These are phyloP conservation scores for Equus quagga DNA, from an alignment of 2,113 vertebrate species.

Conservation along the genomic window DNA sequence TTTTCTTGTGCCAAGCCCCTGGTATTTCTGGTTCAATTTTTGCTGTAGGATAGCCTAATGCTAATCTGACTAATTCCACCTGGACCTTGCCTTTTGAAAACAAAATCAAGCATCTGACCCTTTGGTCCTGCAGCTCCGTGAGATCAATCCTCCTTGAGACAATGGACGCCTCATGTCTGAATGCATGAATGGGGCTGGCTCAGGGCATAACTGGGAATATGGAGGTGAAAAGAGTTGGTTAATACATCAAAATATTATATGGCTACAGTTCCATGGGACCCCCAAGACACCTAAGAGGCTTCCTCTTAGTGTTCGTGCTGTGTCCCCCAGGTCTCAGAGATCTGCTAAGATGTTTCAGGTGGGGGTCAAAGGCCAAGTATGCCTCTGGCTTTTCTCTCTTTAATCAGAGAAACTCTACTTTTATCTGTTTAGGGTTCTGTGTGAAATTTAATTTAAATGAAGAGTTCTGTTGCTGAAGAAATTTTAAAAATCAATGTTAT, in stretches of 20 bases:
- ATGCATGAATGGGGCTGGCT: background rate
- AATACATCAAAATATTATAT: background rate
- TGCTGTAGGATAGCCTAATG: background rate
- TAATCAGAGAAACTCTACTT: background rate
- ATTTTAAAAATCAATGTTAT: background rate
- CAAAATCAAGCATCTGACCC: background rate
- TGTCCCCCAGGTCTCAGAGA: background rate
- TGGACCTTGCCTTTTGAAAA: conserved; percentile 29
- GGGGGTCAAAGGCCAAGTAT: background rate
- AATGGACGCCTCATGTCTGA: background rate
- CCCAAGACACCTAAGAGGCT: background rate
- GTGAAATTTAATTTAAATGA: conserved; percentile 57
- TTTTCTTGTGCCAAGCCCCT: background rate
- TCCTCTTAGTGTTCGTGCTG: background rate
- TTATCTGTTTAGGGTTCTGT: conserved; percentile 33
- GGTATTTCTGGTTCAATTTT: background rate
- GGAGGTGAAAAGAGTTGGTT: background rate
- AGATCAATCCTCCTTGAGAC: background rate
- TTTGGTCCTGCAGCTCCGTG: background rate
- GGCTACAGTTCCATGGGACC: background rate
- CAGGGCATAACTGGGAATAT: background rate
- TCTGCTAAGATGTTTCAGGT: background rate
- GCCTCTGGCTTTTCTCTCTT: background rate
- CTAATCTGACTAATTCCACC: background rate
- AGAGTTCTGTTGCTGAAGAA: conserved; percentile 18